A percentile compares a stretch with the other conserved stretches of the same genome.
Evolutionary conservation across 1,140 invertebrate species (phyloP).

Genomic region (Limonius californicus): DNA sequence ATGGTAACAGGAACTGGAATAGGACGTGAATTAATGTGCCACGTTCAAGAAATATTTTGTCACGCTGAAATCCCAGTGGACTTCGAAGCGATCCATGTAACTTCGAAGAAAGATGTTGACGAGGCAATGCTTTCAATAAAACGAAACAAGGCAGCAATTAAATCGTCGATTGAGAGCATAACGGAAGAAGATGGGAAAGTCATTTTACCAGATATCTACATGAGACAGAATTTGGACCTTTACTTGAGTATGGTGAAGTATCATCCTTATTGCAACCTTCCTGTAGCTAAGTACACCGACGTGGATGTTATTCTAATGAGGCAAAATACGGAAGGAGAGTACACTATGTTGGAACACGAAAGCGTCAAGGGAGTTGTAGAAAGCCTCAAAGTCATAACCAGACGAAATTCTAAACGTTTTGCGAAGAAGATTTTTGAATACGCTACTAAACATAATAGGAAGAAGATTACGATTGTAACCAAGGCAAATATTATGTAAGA

Average conservation of each 20-base stretch:
- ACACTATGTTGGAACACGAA: conserved; percentile 64
- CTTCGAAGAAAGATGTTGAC: conserved; percentile 49
- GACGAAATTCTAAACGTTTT: conserved; percentile 68
- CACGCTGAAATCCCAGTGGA: conserved; percentile 47
- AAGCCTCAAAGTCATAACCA: conserved; percentile 78
- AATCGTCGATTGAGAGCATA: conserved; percentile 48
- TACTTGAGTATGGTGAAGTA: conserved; percentile 65
- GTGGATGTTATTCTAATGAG: conserved; percentile 64
- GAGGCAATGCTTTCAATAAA: conserved; percentile 60
- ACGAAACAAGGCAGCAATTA: conserved; percentile 63
- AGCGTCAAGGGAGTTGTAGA: conserved; percentile 71
- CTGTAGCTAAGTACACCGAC: conserved; percentile 55
- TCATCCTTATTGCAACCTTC: conserved; percentile 55
- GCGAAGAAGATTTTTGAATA: conserved; percentile 80
- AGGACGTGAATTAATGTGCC: conserved; percentile 56
- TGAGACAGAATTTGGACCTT: conserved; percentile 54
- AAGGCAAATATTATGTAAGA: conserved; percentile 86
- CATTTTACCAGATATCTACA: conserved; percentile 22
- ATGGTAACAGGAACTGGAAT: conserved; percentile 58
- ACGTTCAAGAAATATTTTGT: conserved; percentile 54
- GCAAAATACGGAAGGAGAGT: conserved; percentile 63
- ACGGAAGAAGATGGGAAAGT: not conserved
- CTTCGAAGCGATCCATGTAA: conserved; percentile 37
- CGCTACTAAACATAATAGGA: conserved; percentile 65
- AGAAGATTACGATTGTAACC: conserved; percentile 79